Conservation (phyloP, 2,797 vertebrate genomes). For the Yasuhikotakia modesta region DNA sequence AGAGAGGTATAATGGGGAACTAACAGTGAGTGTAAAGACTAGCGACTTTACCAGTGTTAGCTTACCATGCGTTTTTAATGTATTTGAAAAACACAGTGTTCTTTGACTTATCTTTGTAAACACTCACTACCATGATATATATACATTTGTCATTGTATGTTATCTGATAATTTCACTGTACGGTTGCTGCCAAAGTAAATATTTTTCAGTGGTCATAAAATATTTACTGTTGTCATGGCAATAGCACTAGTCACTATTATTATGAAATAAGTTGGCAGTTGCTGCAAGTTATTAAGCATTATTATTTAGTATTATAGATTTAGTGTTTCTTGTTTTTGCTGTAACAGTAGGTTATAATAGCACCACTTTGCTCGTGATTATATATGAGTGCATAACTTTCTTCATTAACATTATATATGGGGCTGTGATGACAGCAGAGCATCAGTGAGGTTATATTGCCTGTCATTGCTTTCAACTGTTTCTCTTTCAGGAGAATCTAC, state of each 20-base stretch:
- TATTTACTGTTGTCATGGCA: background rate
- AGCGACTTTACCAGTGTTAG: background rate
- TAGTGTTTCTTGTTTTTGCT: background rate
- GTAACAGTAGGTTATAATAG: background rate
- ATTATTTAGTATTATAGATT: too few relatives aligned
- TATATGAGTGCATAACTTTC: background rate
- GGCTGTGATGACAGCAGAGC: constrained; percentile 1
- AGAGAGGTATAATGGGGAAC: background rate
- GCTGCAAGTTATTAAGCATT: background rate
- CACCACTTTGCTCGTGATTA: background rate
- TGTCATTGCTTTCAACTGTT: background rate
- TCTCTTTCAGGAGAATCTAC: constrained; percentile 83
- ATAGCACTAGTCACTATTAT: background rate
- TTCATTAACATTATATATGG: background rate
- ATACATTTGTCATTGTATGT: background rate
- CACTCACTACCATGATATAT: background rate
- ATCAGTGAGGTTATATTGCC: constrained; percentile 9
- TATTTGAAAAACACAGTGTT: background rate
- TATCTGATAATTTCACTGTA: background rate
- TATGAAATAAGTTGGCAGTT: background rate
- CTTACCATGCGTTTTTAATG: background rate
- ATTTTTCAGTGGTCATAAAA: background rate
- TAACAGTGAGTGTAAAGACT: background rate
- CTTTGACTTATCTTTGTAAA: background rate
- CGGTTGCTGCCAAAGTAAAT: background rate